Conservation (phyloP, 2,888 invertebrate genomes). For the Rhingia rostrata region DNA sequence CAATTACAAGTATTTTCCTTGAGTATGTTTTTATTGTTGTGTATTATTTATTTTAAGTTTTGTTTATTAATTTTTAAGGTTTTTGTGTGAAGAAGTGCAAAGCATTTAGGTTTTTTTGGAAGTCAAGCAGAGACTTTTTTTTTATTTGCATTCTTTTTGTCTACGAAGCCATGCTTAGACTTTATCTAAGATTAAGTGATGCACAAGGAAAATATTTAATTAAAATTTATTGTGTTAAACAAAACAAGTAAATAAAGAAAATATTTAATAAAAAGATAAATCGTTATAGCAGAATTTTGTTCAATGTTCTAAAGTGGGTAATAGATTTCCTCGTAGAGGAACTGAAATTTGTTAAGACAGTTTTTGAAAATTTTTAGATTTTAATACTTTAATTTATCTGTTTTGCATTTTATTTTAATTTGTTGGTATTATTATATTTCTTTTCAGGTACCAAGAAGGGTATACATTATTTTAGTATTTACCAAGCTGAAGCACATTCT, state of each 20-base stretch:
- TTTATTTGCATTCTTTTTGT: constrained; percentile 1
- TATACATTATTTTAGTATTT: too few species aligned
- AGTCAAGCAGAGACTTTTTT: background rate
- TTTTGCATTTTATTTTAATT: too few species aligned
- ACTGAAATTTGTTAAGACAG: too few species aligned
- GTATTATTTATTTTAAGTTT: constrained; percentile 22
- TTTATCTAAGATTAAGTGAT: constrained; percentile 6
- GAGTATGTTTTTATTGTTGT: constrained; percentile 5
- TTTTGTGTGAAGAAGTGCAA: constrained; percentile 21
- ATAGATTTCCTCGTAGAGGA: too few species aligned
- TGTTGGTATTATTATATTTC: too few species aligned
- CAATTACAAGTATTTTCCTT: constrained; percentile 62
- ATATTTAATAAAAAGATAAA: background rate
- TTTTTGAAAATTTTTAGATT: too few species aligned
- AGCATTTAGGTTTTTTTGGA: constrained; percentile 27
- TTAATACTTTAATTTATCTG: too few species aligned
- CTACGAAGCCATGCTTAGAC: constrained; percentile 42
- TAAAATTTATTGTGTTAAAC: background rate
- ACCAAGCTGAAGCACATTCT: too few species aligned
- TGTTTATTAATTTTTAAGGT: constrained; percentile 4
- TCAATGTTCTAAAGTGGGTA: too few species aligned
- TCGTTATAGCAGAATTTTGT: too few species aligned
- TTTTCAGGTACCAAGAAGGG: too few species aligned
- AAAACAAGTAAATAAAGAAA: background rate
- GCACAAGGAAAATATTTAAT: background rate